Base-by-base conservation (phyloP, 2,797 vertebrate genomes). In the Loriculus beryllinus region DNA sequence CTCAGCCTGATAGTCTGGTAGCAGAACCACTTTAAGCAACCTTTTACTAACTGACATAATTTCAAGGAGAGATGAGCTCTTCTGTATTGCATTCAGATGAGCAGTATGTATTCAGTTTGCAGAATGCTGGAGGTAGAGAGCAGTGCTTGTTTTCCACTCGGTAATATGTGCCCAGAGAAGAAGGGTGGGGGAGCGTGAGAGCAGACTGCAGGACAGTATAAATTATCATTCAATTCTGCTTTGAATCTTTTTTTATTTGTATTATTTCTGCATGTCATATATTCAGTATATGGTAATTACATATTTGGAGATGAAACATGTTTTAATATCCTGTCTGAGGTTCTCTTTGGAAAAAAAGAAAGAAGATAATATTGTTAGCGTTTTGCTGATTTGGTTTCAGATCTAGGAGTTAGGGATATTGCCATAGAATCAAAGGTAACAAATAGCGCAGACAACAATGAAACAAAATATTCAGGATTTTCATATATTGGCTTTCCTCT, bases 251-350 rank as follows among this genome's bases (percentile, higher is more conserved):
- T 90, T 76, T 90, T 79, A 81, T 90, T 90, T 19, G 14, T 79
- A 65, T 72, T 77, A 60, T 80, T 94, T 92, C 45, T 74, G 47
- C 31, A 22, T 65, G 43, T 15, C 14, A 11, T 90, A 6, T 88
- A 63, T 69, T 86, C 79, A 94, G 79, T 93, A 51, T 31, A 60
- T 64, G 51, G 76, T 95, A 95, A 94, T 93, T 84, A 49, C 25
- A 6, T 74, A 77, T 88, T 90, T 8, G 13, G 59, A 49, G 49
- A 68, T 90, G 21, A 92, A 91, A 52, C 63, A 43, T 67, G 31
- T 86, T 95, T 96, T 95, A 96, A 96, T 95, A 96, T 95, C 94
- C 95, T 88, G 83, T 96, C 43, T 94, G 74, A 67, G 63, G 40
- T 92, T 88, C 47, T 68, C n/a, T 86, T 57, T 67, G 49, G 23